Percentiles rank a stretch among this genome's conserved stretches.
phyloP scores from a whole-genome alignment of 1,140 invertebrate genomes.

The Oppia nitens region DNA sequence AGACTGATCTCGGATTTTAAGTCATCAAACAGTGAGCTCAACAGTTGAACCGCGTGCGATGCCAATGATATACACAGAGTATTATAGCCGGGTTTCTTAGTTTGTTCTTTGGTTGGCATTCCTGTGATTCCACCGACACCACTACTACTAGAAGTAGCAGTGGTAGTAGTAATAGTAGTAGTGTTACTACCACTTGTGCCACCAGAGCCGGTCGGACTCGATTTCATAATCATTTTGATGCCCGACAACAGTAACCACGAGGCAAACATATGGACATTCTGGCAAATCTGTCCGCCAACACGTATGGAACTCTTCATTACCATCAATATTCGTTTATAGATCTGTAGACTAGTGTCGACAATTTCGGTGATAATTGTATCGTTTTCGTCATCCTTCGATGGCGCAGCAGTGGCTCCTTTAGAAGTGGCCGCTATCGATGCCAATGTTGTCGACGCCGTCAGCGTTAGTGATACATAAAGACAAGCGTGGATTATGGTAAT shows the following conservation, averaged over 20 bases:
- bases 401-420: not conserved
- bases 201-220: constrained; percentile 24
- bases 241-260: constrained; percentile 70
- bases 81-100: not conserved
- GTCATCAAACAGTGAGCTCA: constrained; percentile 47
- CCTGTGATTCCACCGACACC: too few relatives aligned
- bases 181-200: not conserved
- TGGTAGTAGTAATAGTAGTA: too few relatives aligned
- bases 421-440: constrained; percentile 42
- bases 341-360: constrained; percentile 41
- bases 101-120: not conserved
- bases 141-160: too few relatives aligned
- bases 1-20: constrained; percentile 36
- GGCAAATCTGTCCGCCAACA: constrained; percentile 68
- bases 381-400: constrained; percentile 32
- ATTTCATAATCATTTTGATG: constrained; percentile 42
- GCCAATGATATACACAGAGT: constrained; percentile 58
- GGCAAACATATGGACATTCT: constrained; percentile 72
- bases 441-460: constrained; percentile 47
- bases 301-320: constrained; percentile 65
- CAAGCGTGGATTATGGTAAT: constrained; percentile 56
- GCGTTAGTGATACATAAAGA: constrained; percentile 53
- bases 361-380: constrained; percentile 29
- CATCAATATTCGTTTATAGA: constrained; percentile 60
- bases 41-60: constrained; percentile 47